phyloP scores from a whole-genome alignment of 2,888 invertebrate genomes.

The Pseudanteris insignis region DNA sequence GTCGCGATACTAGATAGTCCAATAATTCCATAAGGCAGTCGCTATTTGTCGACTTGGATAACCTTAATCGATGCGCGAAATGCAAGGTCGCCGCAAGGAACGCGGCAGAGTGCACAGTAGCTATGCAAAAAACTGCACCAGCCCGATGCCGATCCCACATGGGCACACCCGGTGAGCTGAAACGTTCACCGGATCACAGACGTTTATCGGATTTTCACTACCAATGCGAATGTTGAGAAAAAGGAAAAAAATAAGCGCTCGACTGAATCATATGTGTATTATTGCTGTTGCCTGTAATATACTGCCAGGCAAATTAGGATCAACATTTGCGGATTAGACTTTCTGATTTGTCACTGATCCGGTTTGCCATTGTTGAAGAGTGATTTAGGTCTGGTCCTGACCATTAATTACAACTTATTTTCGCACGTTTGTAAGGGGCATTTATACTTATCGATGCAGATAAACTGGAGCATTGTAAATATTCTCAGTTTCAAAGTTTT shows the following conservation, averaged over 20 bases:
- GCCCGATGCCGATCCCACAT: slow-evolving; percentile 16
- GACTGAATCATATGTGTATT: too few relatives aligned
- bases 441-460: too few relatives aligned
- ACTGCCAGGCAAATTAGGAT: background rate
- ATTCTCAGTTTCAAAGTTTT: too few relatives aligned
- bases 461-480: too few relatives aligned
- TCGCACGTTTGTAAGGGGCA: too few relatives aligned
- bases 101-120: slow-evolving; percentile 41
- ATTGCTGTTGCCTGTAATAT: slow-evolving; percentile 4
- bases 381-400: too few relatives aligned
- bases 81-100: slow-evolving; percentile 43
- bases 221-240: slow-evolving; percentile 21
- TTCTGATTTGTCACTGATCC: background rate
- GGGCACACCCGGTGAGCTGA: slow-evolving; percentile 14
- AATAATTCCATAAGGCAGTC: slow-evolving; percentile 58
- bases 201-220: slow-evolving; percentile 32
- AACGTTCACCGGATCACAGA: slow-evolving; percentile 35
- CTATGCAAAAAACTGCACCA: slow-evolving; percentile 20
- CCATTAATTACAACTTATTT: too few relatives aligned
- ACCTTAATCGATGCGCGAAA: slow-evolving; percentile 56
- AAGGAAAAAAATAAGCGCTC: slow-evolving; percentile 12
- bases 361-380: too few relatives aligned
- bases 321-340: background rate
- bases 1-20: slow-evolving; percentile 49
- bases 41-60: slow-evolving; percentile 59